Evolutionary conservation across 2,797 vertebrate genomes (phyloP).

Genomic region (Notoglanidium macrostoma): DNA sequence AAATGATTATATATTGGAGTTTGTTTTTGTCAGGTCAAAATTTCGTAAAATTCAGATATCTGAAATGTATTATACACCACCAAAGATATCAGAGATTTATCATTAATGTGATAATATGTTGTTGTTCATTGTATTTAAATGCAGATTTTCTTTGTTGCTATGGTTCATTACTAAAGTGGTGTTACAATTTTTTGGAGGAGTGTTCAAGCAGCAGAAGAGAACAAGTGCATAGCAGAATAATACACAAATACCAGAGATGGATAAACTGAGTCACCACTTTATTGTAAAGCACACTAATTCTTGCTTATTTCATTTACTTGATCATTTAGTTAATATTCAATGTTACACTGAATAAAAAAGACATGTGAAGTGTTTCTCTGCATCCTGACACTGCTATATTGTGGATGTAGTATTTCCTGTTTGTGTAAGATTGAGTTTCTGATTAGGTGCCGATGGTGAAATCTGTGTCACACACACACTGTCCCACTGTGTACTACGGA

Average conservation of each 20-base stretch:
- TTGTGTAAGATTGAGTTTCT: neutral
- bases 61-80: neutral
- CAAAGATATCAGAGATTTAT: neutral
- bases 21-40: neutral
- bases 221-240: neutral
- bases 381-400: neutral
- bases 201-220: neutral
- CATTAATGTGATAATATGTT: neutral
- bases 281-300: neutral
- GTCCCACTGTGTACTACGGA: too few relatives aligned
- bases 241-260: neutral
- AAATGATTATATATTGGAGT: neutral
- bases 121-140: neutral
- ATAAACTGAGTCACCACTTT: neutral
- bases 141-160: neutral
- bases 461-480: neutral
- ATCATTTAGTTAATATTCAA: neutral
- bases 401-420: constrained; percentile 5
- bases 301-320: neutral
- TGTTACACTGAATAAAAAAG: neutral
- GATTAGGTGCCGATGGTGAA: neutral
- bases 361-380: neutral
- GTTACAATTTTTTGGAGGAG: neutral
- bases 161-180: neutral
- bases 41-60: neutral